Conservation (phyloP, 30 jellyfish, hydroid and myxozoan genomes). For the Clytia hemisphaerica region DNA sequence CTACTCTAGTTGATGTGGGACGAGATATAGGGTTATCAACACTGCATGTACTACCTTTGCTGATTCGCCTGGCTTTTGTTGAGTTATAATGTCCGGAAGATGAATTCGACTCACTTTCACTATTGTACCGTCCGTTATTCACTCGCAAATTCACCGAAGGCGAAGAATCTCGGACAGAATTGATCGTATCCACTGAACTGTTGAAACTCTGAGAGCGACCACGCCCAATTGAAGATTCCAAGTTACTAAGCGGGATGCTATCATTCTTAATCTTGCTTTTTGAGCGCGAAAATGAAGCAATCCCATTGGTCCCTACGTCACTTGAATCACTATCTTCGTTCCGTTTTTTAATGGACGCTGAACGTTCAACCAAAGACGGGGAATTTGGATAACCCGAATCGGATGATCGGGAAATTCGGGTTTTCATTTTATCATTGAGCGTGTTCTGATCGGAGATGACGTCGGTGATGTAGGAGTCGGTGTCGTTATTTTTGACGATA, state of each 20-base stretch:
- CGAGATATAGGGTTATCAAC: background rate
- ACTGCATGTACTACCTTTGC: constrained; percentile 20
- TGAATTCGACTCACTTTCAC: background rate
- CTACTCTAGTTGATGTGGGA: constrained; percentile 29
- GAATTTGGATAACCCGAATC: constrained; percentile 33
- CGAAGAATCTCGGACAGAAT: constrained; percentile 59
- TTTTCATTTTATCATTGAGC: background rate
- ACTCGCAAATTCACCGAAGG: too few species aligned
- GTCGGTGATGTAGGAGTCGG: background rate
- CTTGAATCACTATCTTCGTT: constrained; percentile 3
- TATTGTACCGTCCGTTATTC: background rate
- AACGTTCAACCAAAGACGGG: constrained; percentile 8
- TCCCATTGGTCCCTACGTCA: background rate
- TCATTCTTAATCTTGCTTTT: constrained; percentile 8
- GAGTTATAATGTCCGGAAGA: too few species aligned
- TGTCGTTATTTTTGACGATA: constrained; percentile 49
- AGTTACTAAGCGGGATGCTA: background rate
- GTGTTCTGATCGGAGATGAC: background rate
- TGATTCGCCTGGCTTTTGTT: constrained; percentile 14
- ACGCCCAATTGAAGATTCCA: constrained; percentile 60
- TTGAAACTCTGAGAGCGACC: constrained; percentile 75
- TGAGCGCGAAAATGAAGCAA: background rate
- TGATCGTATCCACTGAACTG: constrained; percentile 31
- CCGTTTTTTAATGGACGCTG: background rate
- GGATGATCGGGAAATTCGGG: background rate